Evolutionary conservation across 2,113 vertebrate species (phyloP), one percentile per base, ranked within the genome.

Genomic region (Neodon shergylaensis): DNA sequence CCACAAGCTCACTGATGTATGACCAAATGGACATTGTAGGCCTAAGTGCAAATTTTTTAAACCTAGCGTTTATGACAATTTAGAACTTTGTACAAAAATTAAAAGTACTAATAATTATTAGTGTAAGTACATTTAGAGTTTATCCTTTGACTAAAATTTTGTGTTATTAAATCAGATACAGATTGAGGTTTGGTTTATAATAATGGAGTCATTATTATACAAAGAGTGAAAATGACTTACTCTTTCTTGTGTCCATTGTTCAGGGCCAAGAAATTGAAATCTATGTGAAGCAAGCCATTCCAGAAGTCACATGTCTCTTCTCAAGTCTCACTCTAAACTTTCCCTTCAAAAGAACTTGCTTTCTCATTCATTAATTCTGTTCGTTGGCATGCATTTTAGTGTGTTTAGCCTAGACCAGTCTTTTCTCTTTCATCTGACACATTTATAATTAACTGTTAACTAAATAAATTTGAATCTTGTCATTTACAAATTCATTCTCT

Each of bases 31-130:
- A n/a, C 36, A 78, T 94, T 36, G 44, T 84, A 87, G 39, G 22
- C n/a, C 7, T 88, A 42, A 90, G 26, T 58, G 61, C 12, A 44
- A 8, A 49, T 44, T 52, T 63, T 63, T 63, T 63, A 54, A n/a
- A 73, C 26, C 0, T 9, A 47, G 21, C 90, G 5, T 1, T 84
- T 91, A 83, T 92, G 74, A 76, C 9, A 79, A 14, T 47, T 79
- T 68, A 73, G 52, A 12, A 6, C 6, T 74, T 72, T 65, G 16
- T 63, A 52, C 82, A 11, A 68, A 42, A 94, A 58, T 88, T 61
- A 26, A 87, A 90, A 17, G 36, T 76, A 73, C 36, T 66, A 91
- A 47, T 11, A 87, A 16, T 84, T 39, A 81, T 93, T 95, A 90
- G 49, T 83, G 89, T 90, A 49, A n/a, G 3, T 61, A 88, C 44